phyloP scores from a whole-genome alignment of 2,888 invertebrate species.

The Philonicus albiceps region DNA sequence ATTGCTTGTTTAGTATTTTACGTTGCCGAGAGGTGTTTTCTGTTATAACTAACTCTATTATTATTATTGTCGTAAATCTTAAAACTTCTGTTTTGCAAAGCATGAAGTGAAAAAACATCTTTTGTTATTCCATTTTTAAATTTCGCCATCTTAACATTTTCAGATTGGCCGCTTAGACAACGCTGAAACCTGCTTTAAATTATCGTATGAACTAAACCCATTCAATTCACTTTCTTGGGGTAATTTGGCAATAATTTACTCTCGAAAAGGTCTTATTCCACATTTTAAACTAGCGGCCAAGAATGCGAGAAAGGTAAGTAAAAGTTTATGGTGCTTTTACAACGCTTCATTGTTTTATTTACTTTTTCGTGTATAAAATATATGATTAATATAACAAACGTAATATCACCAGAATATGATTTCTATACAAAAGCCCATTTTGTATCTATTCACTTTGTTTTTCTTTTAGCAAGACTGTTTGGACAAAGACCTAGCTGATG shows the following conservation, averaged over 20 bases:
- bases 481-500: conserved; percentile 38
- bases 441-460: conserved; percentile 32
- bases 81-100: no score
- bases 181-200: conserved; percentile 31
- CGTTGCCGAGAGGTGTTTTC: not conserved
- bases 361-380: conserved; percentile 32
- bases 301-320: conserved; percentile 41
- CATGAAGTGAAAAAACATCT: no score
- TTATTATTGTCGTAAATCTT: no score
- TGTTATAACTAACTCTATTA: no score
- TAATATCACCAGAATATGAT: conserved; percentile 32
- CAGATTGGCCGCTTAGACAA: not conserved
- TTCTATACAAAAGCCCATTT: not conserved
- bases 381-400: conserved; percentile 35
- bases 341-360: conserved; percentile 13
- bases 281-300: conserved; percentile 16
- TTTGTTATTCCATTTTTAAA: not conserved
- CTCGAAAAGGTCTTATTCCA: not conserved
- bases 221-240: conserved; percentile 17
- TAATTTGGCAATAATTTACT: conserved; percentile 30
- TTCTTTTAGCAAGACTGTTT: conserved; percentile 38
- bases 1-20: not conserved
- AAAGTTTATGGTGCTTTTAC: not conserved
- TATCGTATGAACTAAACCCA: conserved; percentile 4
- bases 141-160: not conserved